Evolutionary conservation across 2,797 vertebrate species (phyloP).

Genomic region (Eurystomus glaucurus): DNA sequence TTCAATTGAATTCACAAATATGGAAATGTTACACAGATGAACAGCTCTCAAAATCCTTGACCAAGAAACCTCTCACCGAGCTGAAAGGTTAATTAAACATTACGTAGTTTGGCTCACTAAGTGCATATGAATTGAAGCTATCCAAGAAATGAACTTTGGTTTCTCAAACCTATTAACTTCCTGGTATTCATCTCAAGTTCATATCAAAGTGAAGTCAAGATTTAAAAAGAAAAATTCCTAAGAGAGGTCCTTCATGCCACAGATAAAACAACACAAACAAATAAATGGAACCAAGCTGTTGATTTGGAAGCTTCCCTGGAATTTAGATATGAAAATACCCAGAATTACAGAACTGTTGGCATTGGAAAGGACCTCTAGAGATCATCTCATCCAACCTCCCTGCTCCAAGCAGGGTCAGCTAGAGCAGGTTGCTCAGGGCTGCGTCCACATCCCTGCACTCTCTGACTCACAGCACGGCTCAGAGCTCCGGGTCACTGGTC

Average conservation of each 20-base stretch:
- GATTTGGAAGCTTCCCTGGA: background rate
- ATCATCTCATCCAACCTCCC: background rate
- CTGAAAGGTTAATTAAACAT: background rate
- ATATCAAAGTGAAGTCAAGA: background rate
- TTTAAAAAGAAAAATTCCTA: background rate
- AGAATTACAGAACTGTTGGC: background rate
- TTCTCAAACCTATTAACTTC: background rate
- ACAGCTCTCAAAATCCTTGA: background rate
- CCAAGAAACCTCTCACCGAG: constrained; percentile 17
- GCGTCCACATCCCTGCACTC: background rate
- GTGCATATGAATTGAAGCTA: background rate
- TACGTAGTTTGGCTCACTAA: background rate
- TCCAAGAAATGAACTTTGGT: background rate
- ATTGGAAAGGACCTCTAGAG: background rate
- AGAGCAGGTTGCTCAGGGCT: background rate
- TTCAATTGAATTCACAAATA: background rate
- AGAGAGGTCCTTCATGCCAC: background rate
- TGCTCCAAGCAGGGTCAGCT: background rate
- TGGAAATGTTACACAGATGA: background rate
- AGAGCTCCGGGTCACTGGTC: background rate
- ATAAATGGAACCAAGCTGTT: background rate
- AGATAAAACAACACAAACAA: background rate
- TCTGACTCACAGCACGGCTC: background rate
- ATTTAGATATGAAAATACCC: background rate
- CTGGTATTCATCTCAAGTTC: background rate